Evolutionary conservation across 2,888 invertebrate species (phyloP).

Genomic region (Polyommatus iphigenia): DNA sequence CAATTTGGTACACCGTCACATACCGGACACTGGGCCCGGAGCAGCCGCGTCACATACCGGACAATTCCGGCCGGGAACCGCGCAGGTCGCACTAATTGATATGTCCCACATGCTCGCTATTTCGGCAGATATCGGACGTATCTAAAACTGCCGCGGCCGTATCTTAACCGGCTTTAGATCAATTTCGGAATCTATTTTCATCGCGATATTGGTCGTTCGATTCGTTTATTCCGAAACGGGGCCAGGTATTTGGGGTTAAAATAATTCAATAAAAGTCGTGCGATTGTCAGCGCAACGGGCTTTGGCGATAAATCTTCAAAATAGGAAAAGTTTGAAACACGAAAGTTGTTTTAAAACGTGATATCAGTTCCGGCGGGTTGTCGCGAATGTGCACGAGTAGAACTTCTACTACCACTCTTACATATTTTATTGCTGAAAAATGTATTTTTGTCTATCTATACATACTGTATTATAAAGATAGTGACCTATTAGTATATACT

Average conservation of each 20-base stretch:
- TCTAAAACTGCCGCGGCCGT: neutral
- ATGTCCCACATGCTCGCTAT: neutral
- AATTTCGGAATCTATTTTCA: slow-evolving; percentile 1
- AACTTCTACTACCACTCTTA: neutral
- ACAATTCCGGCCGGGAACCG: neutral
- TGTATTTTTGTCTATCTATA: too few relatives aligned
- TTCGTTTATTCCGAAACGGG: neutral
- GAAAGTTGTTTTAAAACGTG: slow-evolving; percentile 20
- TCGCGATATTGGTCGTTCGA: neutral
- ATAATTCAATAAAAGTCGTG: slow-evolving; percentile 2
- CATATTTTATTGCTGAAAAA: neutral
- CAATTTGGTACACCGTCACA: slow-evolving; percentile 2
- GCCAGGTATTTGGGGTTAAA: neutral
- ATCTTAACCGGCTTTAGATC: neutral
- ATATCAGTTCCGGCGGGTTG: neutral
- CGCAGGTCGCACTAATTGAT: neutral
- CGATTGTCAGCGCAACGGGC: neutral
- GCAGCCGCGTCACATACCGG: neutral
- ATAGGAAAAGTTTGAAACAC: slow-evolving; percentile 12
- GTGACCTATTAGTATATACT: too few relatives aligned
- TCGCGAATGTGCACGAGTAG: neutral
- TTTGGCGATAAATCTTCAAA: slow-evolving; percentile 6
- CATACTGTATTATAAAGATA: too few relatives aligned
- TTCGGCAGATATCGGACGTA: neutral
- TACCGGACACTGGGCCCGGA: neutral